Percentiles rank a stretch among this genome's conserved stretches.
These are phyloP conservation scores for Caenorhabditis afra DNA, from an alignment of 2,888 invertebrate genomes.

Conservation along the genomic window DNA sequence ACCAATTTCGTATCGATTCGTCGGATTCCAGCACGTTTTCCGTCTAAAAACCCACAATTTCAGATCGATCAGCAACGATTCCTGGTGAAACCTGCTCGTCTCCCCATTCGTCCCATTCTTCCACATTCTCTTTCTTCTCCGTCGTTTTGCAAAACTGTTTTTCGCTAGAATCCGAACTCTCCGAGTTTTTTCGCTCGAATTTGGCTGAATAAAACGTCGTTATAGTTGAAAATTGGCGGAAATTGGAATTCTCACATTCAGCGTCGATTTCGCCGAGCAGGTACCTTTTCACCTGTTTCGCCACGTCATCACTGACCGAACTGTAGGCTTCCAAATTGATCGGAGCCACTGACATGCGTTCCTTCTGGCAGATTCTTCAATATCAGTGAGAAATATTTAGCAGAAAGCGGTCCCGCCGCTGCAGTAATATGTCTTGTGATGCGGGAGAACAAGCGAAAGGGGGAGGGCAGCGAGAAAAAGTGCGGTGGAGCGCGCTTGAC, in stretches of 20 bases:
- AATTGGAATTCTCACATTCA: conserved; percentile 44
- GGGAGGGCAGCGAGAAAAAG: conserved; percentile 18
- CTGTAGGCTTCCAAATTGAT: conserved; percentile 44
- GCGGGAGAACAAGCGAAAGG: conserved; percentile 13
- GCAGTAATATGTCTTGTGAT: conserved; percentile 51
- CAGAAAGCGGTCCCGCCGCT: no score
- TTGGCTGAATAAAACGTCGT: no score
- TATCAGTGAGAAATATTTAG: not conserved
- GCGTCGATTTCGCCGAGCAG: conserved; percentile 30
- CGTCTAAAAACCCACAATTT: conserved; percentile 1
- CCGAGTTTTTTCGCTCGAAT: conserved; percentile 47
- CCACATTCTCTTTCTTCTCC: conserved; percentile 53
- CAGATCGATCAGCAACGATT: no score
- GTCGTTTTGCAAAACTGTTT: conserved; percentile 38
- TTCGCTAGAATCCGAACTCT: conserved; percentile 44
- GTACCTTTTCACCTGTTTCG: conserved; percentile 44
- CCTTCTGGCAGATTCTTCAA: not conserved
- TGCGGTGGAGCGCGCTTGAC: conserved; percentile 29
- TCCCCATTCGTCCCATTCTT: conserved; percentile 55
- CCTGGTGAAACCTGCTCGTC: conserved; percentile 27
- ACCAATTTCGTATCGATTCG: conserved; percentile 54
- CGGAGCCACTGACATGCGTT: conserved; percentile 41
- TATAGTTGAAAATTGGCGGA: no score
- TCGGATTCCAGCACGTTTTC: conserved; percentile 28
- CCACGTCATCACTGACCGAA: conserved; percentile 46